Evolutionary conservation across 1,140 invertebrate species (phyloP), one percentile per base, ranked within the genome.

Genomic region (Ceratina japonica): DNA sequence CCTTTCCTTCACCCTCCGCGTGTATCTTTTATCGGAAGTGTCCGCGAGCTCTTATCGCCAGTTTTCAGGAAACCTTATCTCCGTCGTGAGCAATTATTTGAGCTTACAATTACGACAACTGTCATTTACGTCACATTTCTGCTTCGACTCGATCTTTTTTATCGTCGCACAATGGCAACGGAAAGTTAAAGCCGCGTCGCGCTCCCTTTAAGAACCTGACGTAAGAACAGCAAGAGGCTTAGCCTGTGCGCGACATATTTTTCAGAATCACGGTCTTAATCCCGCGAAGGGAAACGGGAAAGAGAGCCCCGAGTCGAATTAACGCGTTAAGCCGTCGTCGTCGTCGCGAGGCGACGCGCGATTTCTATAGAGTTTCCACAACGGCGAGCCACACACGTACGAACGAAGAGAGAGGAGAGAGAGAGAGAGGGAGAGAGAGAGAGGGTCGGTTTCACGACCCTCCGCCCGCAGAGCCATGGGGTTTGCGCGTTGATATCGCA

Each of bases 401-500:
- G 22, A 27, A 37, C 61, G 37, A n/a, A 18, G 1, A 31, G 20
- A 27, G 37, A n/a, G n/a, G n/a, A n/a, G n/a, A n/a, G n/a, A n/a
- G n/a, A n/a, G n/a, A n/a, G n/a, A n/a, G n/a, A n/a, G n/a, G n/a
- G n/a, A n/a, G n/a, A n/a, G n/a, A n/a, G 20, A 31, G 27, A 31
- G 27, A 31, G 80, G 65, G 66, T 66, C 44, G 62, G 73, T 51
- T 58, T 54, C 56, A 44, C 37, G 37, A 44, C 52, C 79, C 61
- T 37, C 64, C 54, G 61, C 73, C 85, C 81, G 84, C 81, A 78
- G 84, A 79, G 75, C 85, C 88, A 90, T 89, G 87, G 88, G 89
- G 87, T 90, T 90, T 86, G 87, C 83, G 85, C 89, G 88, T 87
- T 82, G 88, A 90, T 90, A 91, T 90, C 85, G 90, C 86, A 86